Conservation (phyloP, 2,113 vertebrate species). For the Mionectes macconnelli region DNA sequence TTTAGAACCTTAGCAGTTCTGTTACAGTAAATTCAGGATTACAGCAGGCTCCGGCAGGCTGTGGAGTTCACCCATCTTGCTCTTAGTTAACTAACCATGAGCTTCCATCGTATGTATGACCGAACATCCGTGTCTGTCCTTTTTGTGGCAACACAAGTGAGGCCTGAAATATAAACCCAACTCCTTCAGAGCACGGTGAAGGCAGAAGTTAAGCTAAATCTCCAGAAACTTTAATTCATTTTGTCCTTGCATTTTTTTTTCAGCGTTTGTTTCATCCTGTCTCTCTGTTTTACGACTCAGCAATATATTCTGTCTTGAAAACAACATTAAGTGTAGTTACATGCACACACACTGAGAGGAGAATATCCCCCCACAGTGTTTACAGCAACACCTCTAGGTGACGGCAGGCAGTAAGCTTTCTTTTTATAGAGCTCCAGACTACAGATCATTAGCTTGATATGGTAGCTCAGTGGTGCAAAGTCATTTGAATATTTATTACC, state of each 20-base stretch:
- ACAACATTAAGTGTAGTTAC: constrained; percentile 69
- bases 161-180: not conserved
- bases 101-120: not conserved
- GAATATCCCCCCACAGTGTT: constrained; percentile 66
- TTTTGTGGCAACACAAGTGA: not conserved
- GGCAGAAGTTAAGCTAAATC: not conserved
- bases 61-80: not conserved
- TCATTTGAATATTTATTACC: constrained; percentile 67
- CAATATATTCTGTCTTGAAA: constrained; percentile 64
- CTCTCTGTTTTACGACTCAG: constrained; percentile 59
- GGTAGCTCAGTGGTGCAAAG: constrained; percentile 68
- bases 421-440: constrained; percentile 72
- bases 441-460: constrained; percentile 75
- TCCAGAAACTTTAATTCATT: constrained; percentile 23
- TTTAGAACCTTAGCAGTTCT: not conserved
- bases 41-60: not conserved
- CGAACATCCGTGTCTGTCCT: not conserved
- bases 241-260: not conserved
- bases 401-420: constrained; percentile 67
- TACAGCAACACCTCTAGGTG: constrained; percentile 73
- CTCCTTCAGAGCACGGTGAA: not conserved
- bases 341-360: constrained; percentile 65
- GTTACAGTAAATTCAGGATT: not conserved
- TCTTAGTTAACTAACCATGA: not conserved
- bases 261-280: constrained; percentile 27